Evolutionary conservation across 92 coral and sea anemone genomes (phyloP), one percentile per base, ranked within the genome.

Genomic region (Zoanthus solanderi): DNA sequence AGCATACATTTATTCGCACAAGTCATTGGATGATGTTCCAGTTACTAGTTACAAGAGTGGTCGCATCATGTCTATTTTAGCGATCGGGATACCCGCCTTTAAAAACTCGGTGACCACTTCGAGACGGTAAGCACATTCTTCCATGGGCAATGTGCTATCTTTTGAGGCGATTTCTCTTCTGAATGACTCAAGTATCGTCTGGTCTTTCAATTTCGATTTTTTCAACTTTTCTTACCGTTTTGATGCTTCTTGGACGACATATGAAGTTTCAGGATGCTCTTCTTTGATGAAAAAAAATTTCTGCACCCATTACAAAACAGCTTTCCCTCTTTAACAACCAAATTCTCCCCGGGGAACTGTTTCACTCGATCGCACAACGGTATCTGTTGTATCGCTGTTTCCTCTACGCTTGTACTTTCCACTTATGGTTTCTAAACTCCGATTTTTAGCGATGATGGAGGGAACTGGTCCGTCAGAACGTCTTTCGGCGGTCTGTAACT

Each of bases 261-360:
- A 50, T 50, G 54, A 50, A 50, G 6, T 50, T 50, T 50, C 54
- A 50, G 54, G 54, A 50, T 50, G 5, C 54, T 61, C 68, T 72
- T 31, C 76, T 72, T 31, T 31, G 76, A 72, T 31, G 74, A 69
- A 69, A 29, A 5, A 31, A 69, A 9, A 9, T 69, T 44, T 69
- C 74, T 69, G 30, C 30, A 63, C 30, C 71, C 71, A 69, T 31
- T 72, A 34, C 76, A 31, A 72, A 72, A 72, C 76, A 72, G 48
- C 76, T 72, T 72, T 72, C 76, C 76, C 48, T 72, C 53, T 72
- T 34, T 72, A 31, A 72, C 76, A 72, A 72, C 48, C 76, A 31
- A 72, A 72, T 72, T 72, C 76, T 72, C 76, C 3, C 48, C 73
- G 48, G 47, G 76, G 76, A 72, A 72, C 76, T 72, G 47, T 34